phyloP scores from a whole-genome alignment of 1,140 invertebrate genomes.

The Zelostemma sp. region DNA sequence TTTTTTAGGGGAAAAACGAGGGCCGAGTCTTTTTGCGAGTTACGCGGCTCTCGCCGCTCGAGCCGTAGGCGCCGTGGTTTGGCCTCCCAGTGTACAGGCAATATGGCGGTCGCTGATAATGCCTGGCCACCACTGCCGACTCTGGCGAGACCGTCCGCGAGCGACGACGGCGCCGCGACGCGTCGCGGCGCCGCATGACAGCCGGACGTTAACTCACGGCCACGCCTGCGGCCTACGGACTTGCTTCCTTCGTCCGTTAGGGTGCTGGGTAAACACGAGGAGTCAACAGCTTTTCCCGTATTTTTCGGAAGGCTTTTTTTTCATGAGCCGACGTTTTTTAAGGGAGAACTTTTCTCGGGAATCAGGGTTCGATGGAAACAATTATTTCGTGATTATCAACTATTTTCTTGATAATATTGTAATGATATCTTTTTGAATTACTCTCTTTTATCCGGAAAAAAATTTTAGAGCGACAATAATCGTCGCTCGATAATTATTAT shows the following conservation, averaged over 20 bases:
- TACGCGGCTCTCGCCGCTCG: conserved; percentile 15
- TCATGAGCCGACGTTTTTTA: too few species aligned
- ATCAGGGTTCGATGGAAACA: too few species aligned
- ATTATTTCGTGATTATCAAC: too few species aligned
- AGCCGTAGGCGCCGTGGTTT: conserved; percentile 25
- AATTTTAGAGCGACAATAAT: too few species aligned
- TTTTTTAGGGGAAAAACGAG: background rate
- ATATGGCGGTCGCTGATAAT: conserved; percentile 53
- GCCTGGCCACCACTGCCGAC: conserved; percentile 50
- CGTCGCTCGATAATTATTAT: too few species aligned
- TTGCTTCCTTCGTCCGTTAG: conserved; percentile 6
- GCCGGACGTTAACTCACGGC: conserved; percentile 38
- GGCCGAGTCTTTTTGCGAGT: background rate
- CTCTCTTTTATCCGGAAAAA: too few species aligned
- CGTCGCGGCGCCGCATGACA: conserved; percentile 44
- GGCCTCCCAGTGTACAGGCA: conserved; percentile 38
- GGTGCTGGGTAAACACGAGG: conserved; percentile 11
- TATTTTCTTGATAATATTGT: too few species aligned
- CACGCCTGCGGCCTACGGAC: conserved; percentile 53
- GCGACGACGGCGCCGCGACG: conserved; percentile 52
- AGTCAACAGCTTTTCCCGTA: too few species aligned
- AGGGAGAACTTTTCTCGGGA: too few species aligned
- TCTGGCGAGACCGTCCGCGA: conserved; percentile 40
- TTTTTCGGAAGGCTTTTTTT: too few species aligned
- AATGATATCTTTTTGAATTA: too few species aligned